Conservation (phyloP, 1,140 invertebrate species). For the Cardiocondyla obscurior region DNA sequence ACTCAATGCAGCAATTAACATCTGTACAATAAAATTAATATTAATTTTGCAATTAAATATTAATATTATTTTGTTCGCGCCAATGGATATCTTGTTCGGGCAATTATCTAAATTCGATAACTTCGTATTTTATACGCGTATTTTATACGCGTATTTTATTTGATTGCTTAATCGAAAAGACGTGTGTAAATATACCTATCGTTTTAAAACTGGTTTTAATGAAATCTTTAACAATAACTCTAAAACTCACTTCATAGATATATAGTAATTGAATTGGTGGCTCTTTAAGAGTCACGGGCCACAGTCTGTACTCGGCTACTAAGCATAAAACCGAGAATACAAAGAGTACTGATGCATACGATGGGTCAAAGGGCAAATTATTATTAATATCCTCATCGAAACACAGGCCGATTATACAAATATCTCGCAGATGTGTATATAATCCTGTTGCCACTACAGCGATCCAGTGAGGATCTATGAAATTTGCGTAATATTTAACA, state of each 20-base stretch:
- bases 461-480: slow-evolving; percentile 81
- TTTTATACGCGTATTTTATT: too few species aligned
- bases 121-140: not conserved
- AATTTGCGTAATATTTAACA: slow-evolving; percentile 72
- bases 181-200: not conserved
- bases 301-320: slow-evolving; percentile 80
- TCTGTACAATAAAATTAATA: slow-evolving; percentile 65
- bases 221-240: not conserved
- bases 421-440: slow-evolving; percentile 80
- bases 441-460: slow-evolving; percentile 77
- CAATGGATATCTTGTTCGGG: not conserved
- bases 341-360: slow-evolving; percentile 78
- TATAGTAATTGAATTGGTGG: slow-evolving; percentile 80
- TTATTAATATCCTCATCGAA: slow-evolving; percentile 69
- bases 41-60: too few species aligned
- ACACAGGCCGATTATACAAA: slow-evolving; percentile 81
- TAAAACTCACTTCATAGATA: slow-evolving; percentile 78
- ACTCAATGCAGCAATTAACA: slow-evolving; percentile 79
- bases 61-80: not conserved
- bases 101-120: not conserved
- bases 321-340: slow-evolving; percentile 79
- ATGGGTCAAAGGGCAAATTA: slow-evolving; percentile 72
- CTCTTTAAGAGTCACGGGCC: slow-evolving; percentile 81
- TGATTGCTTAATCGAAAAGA: not conserved
- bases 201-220: not conserved